Evolutionary conservation across 1,140 invertebrate genomes (phyloP).

Genomic region (Lucilia cuprina): DNA sequence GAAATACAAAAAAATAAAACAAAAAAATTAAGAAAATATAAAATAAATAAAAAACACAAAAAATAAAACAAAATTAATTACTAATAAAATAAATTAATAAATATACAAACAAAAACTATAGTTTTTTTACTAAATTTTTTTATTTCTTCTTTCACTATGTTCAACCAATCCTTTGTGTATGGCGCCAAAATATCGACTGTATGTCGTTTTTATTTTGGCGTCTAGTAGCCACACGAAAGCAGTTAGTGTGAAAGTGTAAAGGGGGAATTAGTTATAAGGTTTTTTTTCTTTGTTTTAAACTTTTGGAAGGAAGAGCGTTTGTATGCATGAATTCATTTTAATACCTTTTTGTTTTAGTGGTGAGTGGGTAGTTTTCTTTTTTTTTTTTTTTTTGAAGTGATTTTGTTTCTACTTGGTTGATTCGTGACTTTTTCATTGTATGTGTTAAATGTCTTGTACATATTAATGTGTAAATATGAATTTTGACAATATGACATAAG

Average conservation of each 20-base stretch:
- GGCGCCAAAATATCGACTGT: slow-evolving; percentile 25
- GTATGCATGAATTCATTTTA: neutral
- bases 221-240: neutral
- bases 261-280: neutral
- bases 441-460: neutral
- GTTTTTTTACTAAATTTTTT: neutral
- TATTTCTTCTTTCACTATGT: neutral
- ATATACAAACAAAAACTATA: neutral
- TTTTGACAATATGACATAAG: neutral
- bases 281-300: neutral
- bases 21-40: slow-evolving; percentile 36
- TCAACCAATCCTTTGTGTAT: slow-evolving; percentile 8
- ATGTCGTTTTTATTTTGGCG: neutral
- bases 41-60: slow-evolving; percentile 40
- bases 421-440: neutral
- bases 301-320: neutral
- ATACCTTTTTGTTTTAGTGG: neutral
- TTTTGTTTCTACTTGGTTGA: neutral
- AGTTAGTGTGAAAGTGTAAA: neutral
- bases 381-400: neutral
- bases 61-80: slow-evolving; percentile 33
- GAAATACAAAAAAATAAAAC: slow-evolving; percentile 40
- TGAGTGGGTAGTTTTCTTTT: neutral
- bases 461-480: neutral
- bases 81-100: neutral